Percentiles rank a stretch among this genome's conserved stretches.
Evolutionary conservation across 2,888 invertebrate species (phyloP).

Genomic region (Drosophila affinis): DNA sequence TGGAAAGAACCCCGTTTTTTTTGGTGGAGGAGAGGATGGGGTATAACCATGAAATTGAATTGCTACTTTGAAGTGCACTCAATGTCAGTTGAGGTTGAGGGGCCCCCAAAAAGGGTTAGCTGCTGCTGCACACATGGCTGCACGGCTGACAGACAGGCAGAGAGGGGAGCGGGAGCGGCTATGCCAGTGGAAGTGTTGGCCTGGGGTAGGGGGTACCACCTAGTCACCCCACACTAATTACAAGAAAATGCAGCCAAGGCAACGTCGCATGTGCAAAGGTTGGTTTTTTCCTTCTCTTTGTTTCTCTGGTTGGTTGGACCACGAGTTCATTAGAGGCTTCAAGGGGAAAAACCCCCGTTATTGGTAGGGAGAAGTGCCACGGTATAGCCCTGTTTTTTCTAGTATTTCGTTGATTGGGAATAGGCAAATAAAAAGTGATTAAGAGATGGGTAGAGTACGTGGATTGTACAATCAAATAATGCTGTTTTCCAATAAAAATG

Average conservation of each 20-base stretch:
- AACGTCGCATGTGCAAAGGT: slow-evolving; percentile 48
- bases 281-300: not conserved
- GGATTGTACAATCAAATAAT: not conserved
- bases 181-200: slow-evolving; percentile 30
- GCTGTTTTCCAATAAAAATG: not conserved
- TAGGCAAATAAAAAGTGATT: not conserved
- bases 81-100: slow-evolving; percentile 46
- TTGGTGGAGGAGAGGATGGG: not conserved
- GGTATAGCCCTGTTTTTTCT: not conserved
- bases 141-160: slow-evolving; percentile 64
- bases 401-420: slow-evolving; percentile 22
- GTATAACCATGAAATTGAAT: slow-evolving; percentile 79
- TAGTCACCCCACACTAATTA: slow-evolving; percentile 74
- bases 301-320: not conserved
- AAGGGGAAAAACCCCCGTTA: slow-evolving; percentile 3
- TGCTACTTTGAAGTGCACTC: slow-evolving; percentile 82
- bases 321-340: slow-evolving; percentile 33
- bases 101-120: slow-evolving; percentile 54
- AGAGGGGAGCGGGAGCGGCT: not conserved
- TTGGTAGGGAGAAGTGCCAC: slow-evolving; percentile 5
- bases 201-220: slow-evolving; percentile 51
- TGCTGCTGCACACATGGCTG: slow-evolving; percentile 73
- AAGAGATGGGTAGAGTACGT: not conserved
- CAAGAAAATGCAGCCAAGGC: slow-evolving; percentile 62
- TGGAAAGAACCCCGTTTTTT: slow-evolving; percentile 6